phyloP scores from a whole-genome alignment of 2,797 vertebrate species.

The Sebastiscus tertius region DNA sequence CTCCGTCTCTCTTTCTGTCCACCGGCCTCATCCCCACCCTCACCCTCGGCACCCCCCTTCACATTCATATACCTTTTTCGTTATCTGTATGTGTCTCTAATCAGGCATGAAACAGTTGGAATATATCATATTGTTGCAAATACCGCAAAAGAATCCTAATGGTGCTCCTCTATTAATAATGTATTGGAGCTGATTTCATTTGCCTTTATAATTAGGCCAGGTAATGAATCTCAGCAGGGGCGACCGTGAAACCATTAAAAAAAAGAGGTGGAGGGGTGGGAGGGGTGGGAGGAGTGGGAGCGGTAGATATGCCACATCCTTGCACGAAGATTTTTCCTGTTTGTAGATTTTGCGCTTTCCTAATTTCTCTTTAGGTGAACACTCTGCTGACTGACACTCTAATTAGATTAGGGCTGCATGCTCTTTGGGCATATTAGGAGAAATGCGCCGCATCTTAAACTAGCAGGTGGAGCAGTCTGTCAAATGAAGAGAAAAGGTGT shows the following conservation, averaged over 20 bases:
- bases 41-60: conserved; percentile 10
- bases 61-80: conserved; percentile 38
- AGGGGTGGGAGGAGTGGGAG: neutral
- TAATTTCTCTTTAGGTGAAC: conserved; percentile 79
- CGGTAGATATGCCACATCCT: conserved; percentile 65
- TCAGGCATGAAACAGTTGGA: conserved; percentile 81
- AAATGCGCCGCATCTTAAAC: conserved; percentile 75
- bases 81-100: conserved; percentile 77
- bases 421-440: conserved; percentile 84
- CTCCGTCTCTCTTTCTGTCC: conserved; percentile 26
- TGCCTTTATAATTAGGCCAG: conserved; percentile 92
- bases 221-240: conserved; percentile 88
- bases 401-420: conserved; percentile 86
- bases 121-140: conserved; percentile 84
- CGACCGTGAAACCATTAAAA: conserved; percentile 71
- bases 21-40: conserved; percentile 16
- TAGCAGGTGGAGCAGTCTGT: conserved; percentile 70
- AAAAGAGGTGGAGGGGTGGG: conserved; percentile 33
- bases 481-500: conserved; percentile 72
- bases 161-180: conserved; percentile 83
- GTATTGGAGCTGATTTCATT: conserved; percentile 90
- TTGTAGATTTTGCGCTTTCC: conserved; percentile 77
- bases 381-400: conserved; percentile 82
- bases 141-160: conserved; percentile 83
- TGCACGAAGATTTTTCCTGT: conserved; percentile 60